phyloP scores from a whole-genome alignment of 2,888 invertebrate genomes.

The Podotricha telesiphe region DNA sequence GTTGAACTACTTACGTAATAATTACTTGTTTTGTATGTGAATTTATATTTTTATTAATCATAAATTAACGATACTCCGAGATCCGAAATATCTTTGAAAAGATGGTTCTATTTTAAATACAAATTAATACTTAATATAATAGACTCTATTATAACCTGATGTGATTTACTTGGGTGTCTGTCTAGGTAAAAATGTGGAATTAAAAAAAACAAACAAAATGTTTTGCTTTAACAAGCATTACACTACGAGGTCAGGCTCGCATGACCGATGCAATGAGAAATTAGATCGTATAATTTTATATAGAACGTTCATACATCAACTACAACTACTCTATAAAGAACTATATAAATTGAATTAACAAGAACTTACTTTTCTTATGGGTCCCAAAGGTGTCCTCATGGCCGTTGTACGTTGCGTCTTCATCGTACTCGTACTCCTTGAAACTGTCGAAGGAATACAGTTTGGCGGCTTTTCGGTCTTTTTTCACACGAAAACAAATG shows the following conservation, averaged over 20 bases:
- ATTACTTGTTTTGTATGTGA: neutral
- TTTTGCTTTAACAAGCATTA: conserved; percentile 11
- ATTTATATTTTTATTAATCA: neutral
- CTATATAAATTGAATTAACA: conserved; percentile 29
- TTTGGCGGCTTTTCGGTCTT: conserved; percentile 68
- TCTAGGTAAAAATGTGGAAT: neutral
- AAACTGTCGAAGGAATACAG: conserved; percentile 83
- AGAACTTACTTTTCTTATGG: conserved; percentile 69
- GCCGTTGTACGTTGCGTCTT: conserved; percentile 70
- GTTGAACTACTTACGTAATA: conserved; percentile 13
- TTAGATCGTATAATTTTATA: conserved; percentile 16
- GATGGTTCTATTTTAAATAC: neutral
- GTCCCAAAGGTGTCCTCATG: conserved; percentile 75
- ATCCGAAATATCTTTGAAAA: neutral
- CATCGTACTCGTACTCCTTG: conserved; percentile 80
- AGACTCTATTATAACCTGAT: neutral
- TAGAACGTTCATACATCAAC: conserved; percentile 11
- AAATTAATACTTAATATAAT: neutral
- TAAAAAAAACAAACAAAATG: conserved; percentile 5
- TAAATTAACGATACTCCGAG: neutral
- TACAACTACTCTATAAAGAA: conserved; percentile 25
- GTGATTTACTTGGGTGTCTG: neutral
- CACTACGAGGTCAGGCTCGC: conserved; percentile 19
- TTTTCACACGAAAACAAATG: conserved; percentile 46
- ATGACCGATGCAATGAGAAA: conserved; percentile 21